These are phyloP conservation scores for Hormaphis cornu DNA, from an alignment of 1,140 invertebrate species.

Conservation along the genomic window DNA sequence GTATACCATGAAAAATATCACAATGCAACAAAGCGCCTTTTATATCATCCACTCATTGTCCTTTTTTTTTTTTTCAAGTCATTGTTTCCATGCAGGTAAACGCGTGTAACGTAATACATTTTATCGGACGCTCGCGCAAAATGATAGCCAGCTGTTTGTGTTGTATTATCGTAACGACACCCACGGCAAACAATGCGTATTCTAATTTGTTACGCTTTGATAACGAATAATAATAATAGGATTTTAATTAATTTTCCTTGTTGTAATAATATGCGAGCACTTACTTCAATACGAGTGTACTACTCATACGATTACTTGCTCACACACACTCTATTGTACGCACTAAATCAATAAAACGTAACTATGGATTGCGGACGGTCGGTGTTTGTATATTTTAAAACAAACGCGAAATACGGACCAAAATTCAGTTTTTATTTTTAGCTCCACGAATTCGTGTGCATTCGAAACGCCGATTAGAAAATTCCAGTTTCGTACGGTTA, in stretches of 20 bases:
- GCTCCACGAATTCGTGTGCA: no score
- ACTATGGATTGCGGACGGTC: no score
- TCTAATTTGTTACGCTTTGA: neutral
- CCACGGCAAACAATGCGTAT: neutral
- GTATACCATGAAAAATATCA: neutral
- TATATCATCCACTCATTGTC: neutral
- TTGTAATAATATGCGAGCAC: neutral
- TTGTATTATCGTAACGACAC: neutral
- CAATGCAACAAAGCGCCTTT: neutral
- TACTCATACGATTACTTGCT: no score
- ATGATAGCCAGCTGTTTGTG: neutral
- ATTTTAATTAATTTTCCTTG: neutral
- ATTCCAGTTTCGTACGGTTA: no score
- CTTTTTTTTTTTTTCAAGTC: neutral
- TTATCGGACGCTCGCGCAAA: neutral
- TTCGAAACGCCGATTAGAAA: no score
- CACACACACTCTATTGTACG: no score
- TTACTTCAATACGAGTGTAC: no score
- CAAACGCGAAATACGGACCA: no score
- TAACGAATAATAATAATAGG: neutral
- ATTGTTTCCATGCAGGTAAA: slow-evolving; percentile 12
- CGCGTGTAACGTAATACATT: neutral
- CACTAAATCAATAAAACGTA: no score
- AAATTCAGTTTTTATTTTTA: no score
- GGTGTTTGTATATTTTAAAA: no score